Evolutionary conservation across 1,140 invertebrate genomes (phyloP), one percentile per base, ranked within the genome.

Genomic region (Nilaparvata lugens): DNA sequence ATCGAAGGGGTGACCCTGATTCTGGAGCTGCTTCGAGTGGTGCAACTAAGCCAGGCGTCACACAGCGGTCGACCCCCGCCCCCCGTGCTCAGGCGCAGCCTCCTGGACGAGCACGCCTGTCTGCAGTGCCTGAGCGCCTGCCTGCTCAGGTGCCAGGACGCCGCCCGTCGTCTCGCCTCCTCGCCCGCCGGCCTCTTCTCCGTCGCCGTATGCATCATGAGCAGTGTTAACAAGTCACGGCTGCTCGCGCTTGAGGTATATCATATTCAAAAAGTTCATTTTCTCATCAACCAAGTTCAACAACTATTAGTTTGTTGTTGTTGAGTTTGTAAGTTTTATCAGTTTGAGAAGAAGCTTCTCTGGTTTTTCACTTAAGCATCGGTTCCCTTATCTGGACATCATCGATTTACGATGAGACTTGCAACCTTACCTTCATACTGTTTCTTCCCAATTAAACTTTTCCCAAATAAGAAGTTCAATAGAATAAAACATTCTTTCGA

Each of bases 51-150:
- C 28, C 87, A 89, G 69, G 76, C 78, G 14, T 79, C 72, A 21
- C 67, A 62, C 24, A 64, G 65, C 9, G 62, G 72, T 0, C 64
- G 66, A 55, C 55, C 66, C 40, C 63, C 75, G n/a, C 72, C 78
- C 1, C 69, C 70, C 59, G 64, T 65, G 16, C 42, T 62, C 19
- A 60, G 58, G 71, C 74, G 66, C 74, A 75, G 74, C 76, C 78
- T 94, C 45, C 76, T 92, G 19, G 91, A 95, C 73, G 92, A 95
- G 72, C 79, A 93, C 45, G 88, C 91, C 56, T 94, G 91, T 73
- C 79, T 96, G 70, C 86, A 94, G 73, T 95, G 92, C 68, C 74
- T 95, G 2, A 84, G 84, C 65, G 86, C 85, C 63, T 88, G 85
- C 65, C 80, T 81, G 55, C n/a, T n/a, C n/a, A 76, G 87, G 55